Percentiles rank a stretch among this genome's conserved stretches.
Conservation (phyloP, 1,140 invertebrate genomes). For the Gonioctena quinquepunctata region DNA sequence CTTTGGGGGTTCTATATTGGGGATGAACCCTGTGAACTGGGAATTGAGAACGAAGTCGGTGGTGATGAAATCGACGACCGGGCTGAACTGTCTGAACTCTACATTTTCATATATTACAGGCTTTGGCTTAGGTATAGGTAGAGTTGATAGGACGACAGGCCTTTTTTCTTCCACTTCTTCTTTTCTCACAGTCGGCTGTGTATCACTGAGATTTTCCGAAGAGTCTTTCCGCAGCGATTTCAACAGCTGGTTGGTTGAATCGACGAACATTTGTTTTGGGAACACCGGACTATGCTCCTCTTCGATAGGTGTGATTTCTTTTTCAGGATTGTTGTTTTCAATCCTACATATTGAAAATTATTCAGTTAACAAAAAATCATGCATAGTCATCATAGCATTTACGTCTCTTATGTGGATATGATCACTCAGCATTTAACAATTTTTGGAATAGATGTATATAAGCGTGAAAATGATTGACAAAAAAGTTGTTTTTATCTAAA, state of each 20-base stretch:
- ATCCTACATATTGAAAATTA: background rate
- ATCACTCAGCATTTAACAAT: too few species aligned
- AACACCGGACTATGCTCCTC: background rate
- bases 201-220: slow-evolving; percentile 25
- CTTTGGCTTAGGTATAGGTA: slow-evolving; percentile 21
- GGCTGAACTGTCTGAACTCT: slow-evolving; percentile 21
- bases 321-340: background rate
- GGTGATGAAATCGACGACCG: slow-evolving; percentile 35
- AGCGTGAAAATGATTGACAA: too few species aligned
- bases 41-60: slow-evolving; percentile 35
- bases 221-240: slow-evolving; percentile 23
- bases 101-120: slow-evolving; percentile 40
- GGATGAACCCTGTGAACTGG: slow-evolving; percentile 57
- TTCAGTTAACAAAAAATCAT: too few species aligned
- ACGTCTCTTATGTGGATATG: too few species aligned
- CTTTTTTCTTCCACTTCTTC: slow-evolving; percentile 21
- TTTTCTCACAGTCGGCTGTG: slow-evolving; percentile 9
- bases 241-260: slow-evolving; percentile 28
- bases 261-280: slow-evolving; percentile 9
- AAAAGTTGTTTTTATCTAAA: too few species aligned
- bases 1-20: slow-evolving; percentile 76
- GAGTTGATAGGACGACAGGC: background rate
- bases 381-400: too few species aligned
- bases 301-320: background rate
- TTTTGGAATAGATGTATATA: too few species aligned